Evolutionary conservation across 1,140 invertebrate species (phyloP).

Genomic region (Drosophila navojoa): DNA sequence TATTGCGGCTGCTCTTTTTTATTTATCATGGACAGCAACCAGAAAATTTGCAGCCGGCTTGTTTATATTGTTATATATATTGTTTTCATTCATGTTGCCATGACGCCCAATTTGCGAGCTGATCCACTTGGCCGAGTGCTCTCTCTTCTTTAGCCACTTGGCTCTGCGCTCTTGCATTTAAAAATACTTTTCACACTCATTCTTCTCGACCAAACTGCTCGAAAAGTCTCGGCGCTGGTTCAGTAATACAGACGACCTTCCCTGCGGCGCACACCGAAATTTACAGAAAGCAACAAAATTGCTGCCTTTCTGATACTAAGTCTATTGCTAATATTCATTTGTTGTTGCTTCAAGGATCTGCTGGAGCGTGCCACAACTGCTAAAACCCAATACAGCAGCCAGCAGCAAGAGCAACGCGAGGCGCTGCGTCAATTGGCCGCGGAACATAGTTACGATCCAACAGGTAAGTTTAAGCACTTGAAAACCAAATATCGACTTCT

Average conservation of each 20-base stretch:
- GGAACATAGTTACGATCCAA: constrained; percentile 64
- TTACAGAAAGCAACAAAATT: constrained; percentile 51
- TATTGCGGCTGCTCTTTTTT: too few species aligned
- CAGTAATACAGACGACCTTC: constrained; percentile 63
- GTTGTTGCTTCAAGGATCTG: constrained; percentile 66
- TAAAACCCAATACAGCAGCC: constrained; percentile 29
- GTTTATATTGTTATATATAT: constrained; percentile 27
- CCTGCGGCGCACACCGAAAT: constrained; percentile 35
- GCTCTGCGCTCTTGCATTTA: constrained; percentile 58
- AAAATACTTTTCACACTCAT: constrained; percentile 72
- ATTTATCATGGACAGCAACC: not conserved
- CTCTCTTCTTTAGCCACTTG: constrained; percentile 25
- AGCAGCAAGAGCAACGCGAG: constrained; percentile 59
- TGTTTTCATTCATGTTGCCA: constrained; percentile 38
- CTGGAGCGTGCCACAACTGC: constrained; percentile 52
- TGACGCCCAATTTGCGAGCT: constrained; percentile 33
- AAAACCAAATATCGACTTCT: constrained; percentile 15
- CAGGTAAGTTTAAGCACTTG: constrained; percentile 41
- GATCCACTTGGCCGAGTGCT: constrained; percentile 4
- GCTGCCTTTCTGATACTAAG: constrained; percentile 42
- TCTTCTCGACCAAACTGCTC: constrained; percentile 24
- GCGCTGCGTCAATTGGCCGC: constrained; percentile 58
- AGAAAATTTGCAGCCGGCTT: not conserved
- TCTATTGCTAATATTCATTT: constrained; percentile 52
- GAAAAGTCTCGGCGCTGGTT: constrained; percentile 40